Base-by-base conservation (phyloP, 2,113 vertebrate genomes). In the Corapipo altera region DNA sequence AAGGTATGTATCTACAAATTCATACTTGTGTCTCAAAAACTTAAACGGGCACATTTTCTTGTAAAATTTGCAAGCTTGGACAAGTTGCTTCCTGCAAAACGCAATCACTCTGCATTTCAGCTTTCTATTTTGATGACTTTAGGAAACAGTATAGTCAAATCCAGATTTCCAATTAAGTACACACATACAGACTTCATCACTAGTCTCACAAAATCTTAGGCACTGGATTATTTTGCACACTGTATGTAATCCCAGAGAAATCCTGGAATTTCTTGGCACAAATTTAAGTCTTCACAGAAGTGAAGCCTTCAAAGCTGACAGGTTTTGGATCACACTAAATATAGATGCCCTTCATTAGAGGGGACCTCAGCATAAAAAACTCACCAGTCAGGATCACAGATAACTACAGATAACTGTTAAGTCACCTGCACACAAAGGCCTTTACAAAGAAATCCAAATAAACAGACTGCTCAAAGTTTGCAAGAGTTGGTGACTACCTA, bases 51-150 rank as follows among this genome's bases (percentile, higher is more conserved):
- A 37, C 9, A 65, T 75, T 76, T 85, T 16, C 73, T 64, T 84
- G 54, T 67, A 71, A 88, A 85, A 88, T 41, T 3, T 66, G 61
- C 82, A 85, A 55, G 94, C 77, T 81, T 32, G 5, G 58, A 73
- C 95, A 91, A 76, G 96, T 85, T 84, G 61, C 67, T 85, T 95
- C 88, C 88, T 51, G 84, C 52, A 19, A 71, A 78, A 81, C 1
- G 30, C 65, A 80, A 91, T 67, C 93, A 70, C 95, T 95, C 92
- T 77, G 51, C 52, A 82, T 92, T 91, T 95, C 93, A 79, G 77
- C 44, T 88, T 96, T 96, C 92, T 84, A 37, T 95, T 90, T 86
- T 83, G 72, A 51, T 39, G 81, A 89, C 91, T 94, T 87, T 72
- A 95, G 92, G 91, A 92, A 95, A 93, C 35, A 84, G 79, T 19